A percentile compares a stretch with the other conserved stretches of the same genome.
Conservation (phyloP, 1,140 invertebrate genomes). For the Drosophila navojoa region DNA sequence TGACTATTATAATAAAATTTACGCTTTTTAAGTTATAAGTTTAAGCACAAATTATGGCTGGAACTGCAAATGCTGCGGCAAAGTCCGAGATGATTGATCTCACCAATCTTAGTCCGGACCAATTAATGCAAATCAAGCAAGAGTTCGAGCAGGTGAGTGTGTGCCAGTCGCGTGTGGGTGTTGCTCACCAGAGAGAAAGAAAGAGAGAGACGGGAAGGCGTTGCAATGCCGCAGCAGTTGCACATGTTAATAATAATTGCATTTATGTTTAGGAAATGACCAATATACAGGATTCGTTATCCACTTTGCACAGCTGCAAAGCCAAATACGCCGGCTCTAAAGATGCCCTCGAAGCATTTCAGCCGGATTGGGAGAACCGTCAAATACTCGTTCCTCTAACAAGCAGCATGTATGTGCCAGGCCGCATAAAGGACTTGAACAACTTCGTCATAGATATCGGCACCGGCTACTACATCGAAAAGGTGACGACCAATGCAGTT, state of each 20-base stretch:
- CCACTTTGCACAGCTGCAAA: constrained; percentile 95
- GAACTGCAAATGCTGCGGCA: constrained; percentile 52
- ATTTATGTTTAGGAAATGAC: constrained; percentile 89
- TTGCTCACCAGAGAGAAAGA: constrained; percentile 19
- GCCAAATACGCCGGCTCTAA: constrained; percentile 94
- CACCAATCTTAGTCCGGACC: constrained; percentile 90
- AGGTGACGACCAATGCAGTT: constrained; percentile 85
- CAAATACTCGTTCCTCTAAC: constrained; percentile 95
- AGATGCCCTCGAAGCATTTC: constrained; percentile 92
- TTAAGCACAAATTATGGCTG: constrained; percentile 67
- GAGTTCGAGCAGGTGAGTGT: constrained; percentile 93
- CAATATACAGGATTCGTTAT: constrained; percentile 94
- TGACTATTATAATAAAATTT: constrained; percentile 54
- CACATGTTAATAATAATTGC: constrained; percentile 50
- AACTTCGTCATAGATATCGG: constrained; percentile 96
- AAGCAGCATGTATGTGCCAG: constrained; percentile 97
- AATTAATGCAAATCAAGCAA: constrained; percentile 92
- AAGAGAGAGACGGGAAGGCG: background rate
- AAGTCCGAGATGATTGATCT: constrained; percentile 90
- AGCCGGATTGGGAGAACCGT: constrained; percentile 89
- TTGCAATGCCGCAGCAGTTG: constrained; percentile 17
- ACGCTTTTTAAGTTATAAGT: constrained; percentile 56
- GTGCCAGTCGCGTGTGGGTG: constrained; percentile 54
- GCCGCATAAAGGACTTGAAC: constrained; percentile 91
- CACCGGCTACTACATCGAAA: constrained; percentile 97